These are phyloP conservation scores for Apolygus lucorum DNA, from an alignment of 1,140 invertebrate species.

Conservation along the genomic window DNA sequence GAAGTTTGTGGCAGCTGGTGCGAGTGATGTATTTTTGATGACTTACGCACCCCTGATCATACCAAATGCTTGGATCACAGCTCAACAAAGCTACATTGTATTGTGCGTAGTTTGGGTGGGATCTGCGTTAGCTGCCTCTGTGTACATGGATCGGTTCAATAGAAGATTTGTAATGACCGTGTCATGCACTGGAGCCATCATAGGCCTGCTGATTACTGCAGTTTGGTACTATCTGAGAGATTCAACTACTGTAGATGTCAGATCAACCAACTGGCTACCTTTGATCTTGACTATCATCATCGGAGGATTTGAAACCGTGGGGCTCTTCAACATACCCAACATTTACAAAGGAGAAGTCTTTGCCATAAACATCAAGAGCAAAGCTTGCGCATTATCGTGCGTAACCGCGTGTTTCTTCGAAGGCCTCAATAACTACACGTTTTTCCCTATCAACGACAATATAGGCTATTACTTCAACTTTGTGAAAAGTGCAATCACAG, in stretches of 20 bases:
- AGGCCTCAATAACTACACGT: slow-evolving; percentile 65
- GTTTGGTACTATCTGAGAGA: slow-evolving; percentile 31
- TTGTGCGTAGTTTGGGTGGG: slow-evolving; percentile 36
- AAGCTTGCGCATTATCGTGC: slow-evolving; percentile 24
- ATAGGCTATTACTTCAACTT: slow-evolving; percentile 63
- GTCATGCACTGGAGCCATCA: slow-evolving; percentile 34
- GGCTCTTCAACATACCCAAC: slow-evolving; percentile 28
- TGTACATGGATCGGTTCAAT: slow-evolving; percentile 37
- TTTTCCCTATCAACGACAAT: slow-evolving; percentile 46
- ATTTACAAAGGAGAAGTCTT: slow-evolving; percentile 30
- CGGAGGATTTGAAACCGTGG: slow-evolving; percentile 25
- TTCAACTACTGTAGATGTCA: neutral
- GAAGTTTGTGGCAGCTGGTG: slow-evolving; percentile 65
- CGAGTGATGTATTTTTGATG: slow-evolving; percentile 61
- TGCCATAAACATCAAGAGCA: slow-evolving; percentile 27
- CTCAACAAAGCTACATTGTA: slow-evolving; percentile 19
- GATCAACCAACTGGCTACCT: slow-evolving; percentile 23
- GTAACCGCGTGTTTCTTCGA: slow-evolving; percentile 25
- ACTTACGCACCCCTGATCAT: slow-evolving; percentile 70
- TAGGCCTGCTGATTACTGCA: slow-evolving; percentile 16
- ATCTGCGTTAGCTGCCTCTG: slow-evolving; percentile 36
- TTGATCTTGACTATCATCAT: slow-evolving; percentile 11
- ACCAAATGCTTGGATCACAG: slow-evolving; percentile 36
- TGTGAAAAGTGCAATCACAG: slow-evolving; percentile 66
- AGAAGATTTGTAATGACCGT: slow-evolving; percentile 42